Percentiles rank a stretch among this genome's conserved stretches.
Evolutionary conservation across 1,140 invertebrate species (phyloP).

Genomic region (Callitettix versicolor): DNA sequence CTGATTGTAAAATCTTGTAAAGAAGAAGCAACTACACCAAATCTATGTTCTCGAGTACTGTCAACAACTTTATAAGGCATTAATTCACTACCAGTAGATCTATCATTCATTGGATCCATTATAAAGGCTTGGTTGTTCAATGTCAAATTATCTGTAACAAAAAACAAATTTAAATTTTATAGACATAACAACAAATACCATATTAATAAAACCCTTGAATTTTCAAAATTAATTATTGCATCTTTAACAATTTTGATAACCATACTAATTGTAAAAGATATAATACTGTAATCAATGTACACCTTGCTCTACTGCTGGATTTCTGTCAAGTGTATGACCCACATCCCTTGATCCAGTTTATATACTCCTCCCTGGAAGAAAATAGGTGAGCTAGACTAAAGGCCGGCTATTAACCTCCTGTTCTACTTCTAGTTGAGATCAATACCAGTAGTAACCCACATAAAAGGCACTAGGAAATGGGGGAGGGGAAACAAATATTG

Average conservation of each 20-base stretch:
- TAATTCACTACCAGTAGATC: constrained; percentile 5
- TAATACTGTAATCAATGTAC: background rate
- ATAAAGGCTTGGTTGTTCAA: too few species aligned
- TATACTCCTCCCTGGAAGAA: background rate
- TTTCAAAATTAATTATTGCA: background rate
- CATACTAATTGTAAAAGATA: background rate
- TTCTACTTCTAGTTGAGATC: background rate
- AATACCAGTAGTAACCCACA: constrained; percentile 3
- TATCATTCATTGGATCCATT: background rate
- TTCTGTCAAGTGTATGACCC: background rate
- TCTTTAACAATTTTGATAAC: background rate
- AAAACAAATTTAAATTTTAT: background rate
- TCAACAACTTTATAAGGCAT: constrained; percentile 54
- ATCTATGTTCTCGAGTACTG: constrained; percentile 59
- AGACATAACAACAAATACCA: background rate
- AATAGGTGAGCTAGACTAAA: constrained; percentile 6
- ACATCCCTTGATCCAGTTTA: constrained; percentile 1
- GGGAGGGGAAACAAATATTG: too few species aligned
- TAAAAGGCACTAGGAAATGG: background rate
- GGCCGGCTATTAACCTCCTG: background rate
- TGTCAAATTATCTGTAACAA: background rate
- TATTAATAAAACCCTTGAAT: background rate
- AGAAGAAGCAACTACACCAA: constrained; percentile 64
- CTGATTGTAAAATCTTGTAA: constrained; percentile 61
- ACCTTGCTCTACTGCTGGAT: background rate